These are phyloP conservation scores for Bostrychus sinensis DNA, from an alignment of 2,113 vertebrate species.

Conservation along the genomic window DNA sequence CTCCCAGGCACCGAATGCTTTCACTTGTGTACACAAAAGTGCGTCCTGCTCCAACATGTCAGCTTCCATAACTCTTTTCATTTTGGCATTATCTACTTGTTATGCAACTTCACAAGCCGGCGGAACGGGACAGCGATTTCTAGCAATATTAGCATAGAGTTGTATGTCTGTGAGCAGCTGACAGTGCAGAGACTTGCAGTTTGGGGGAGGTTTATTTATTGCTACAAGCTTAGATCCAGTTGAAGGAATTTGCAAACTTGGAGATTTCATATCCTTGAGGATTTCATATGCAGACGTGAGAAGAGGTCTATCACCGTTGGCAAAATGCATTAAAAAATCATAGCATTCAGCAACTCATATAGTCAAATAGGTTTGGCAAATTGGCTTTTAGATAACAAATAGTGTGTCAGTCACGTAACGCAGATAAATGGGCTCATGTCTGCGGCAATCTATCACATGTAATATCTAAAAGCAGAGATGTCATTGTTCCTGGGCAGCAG, in stretches of 20 bases:
- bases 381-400: slow-evolving; percentile 18
- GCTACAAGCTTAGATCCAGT: slow-evolving; percentile 22
- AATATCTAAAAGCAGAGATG: slow-evolving; percentile 28
- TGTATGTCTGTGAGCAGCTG: slow-evolving; percentile 20
- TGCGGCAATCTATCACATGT: slow-evolving; percentile 33
- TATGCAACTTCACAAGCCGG: slow-evolving; percentile 15
- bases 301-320: background rate
- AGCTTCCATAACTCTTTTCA: slow-evolving; percentile 46
- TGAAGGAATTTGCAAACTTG: slow-evolving; percentile 18
- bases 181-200: slow-evolving; percentile 13
- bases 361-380: slow-evolving; percentile 9
- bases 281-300: slow-evolving; percentile 10
- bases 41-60: slow-evolving; percentile 58
- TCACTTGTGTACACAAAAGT: slow-evolving; percentile 39
- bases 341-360: background rate
- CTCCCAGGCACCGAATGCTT: slow-evolving; percentile 30
- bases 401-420: slow-evolving; percentile 48
- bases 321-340: background rate
- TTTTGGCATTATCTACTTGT: slow-evolving; percentile 19
- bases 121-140: background rate
- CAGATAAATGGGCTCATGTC: slow-evolving; percentile 48
- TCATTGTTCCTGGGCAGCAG: slow-evolving; percentile 39
- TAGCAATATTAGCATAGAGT: slow-evolving; percentile 7
- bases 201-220: slow-evolving; percentile 12
- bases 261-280: slow-evolving; percentile 30